A percentile compares a stretch with the other conserved stretches of the same genome.
These are phyloP conservation scores for Eospalax fontanierii DNA, from an alignment of 2,797 vertebrate species.

Conservation along the genomic window DNA sequence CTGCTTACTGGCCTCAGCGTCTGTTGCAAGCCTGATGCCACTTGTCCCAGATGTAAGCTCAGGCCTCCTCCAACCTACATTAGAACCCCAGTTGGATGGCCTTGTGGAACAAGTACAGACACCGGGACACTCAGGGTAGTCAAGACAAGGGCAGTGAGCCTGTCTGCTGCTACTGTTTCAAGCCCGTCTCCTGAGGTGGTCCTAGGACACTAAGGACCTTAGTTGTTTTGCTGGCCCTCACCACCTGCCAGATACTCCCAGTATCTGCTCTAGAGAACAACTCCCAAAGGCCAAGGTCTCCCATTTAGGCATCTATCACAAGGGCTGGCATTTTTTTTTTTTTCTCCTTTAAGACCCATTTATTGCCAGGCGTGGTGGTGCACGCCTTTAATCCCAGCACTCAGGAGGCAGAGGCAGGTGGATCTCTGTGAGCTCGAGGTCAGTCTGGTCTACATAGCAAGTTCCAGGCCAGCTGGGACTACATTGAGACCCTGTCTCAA, in stretches of 20 bases:
- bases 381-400: too few relatives aligned
- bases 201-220: not conserved
- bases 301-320: not conserved
- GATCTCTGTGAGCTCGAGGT: too few relatives aligned
- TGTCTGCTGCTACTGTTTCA: not conserved
- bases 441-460: too few relatives aligned
- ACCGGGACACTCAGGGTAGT: too few relatives aligned
- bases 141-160: too few relatives aligned
- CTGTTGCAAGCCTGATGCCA: not conserved
- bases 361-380: too few relatives aligned
- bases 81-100: not conserved
- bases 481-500: too few relatives aligned
- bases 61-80: not conserved
- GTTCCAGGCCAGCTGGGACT: too few relatives aligned
- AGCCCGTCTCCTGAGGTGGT: too few relatives aligned
- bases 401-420: too few relatives aligned
- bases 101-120: not conserved
- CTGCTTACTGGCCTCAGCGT: not conserved
- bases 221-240: not conserved
- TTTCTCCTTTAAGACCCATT: not conserved
- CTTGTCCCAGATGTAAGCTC: not conserved
- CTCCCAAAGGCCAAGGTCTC: not conserved
- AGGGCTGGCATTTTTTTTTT: not conserved
- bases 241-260: not conserved
- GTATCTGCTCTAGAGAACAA: not conserved